phyloP scores from a whole-genome alignment of 2,113 vertebrate genomes.

The Forbesichthys papilliferus region DNA sequence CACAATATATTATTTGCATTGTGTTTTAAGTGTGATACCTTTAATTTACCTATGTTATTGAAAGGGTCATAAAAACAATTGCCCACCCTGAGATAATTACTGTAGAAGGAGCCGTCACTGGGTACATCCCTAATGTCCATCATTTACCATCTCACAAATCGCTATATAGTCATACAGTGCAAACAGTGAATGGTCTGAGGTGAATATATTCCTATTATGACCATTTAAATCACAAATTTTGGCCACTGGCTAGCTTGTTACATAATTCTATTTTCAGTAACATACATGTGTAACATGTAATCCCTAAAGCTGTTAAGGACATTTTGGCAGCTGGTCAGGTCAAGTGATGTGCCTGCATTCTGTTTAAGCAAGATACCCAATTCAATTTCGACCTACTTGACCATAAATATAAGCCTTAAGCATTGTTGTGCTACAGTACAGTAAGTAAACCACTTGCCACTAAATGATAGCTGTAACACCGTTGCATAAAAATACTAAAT shows the following conservation, averaged over 20 bases:
- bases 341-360: no score
- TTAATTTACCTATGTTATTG: no score
- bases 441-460: not conserved
- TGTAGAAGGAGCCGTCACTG: no score
- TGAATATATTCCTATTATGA: conserved; percentile 2
- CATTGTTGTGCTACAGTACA: not conserved
- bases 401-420: not conserved
- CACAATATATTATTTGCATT: no score
- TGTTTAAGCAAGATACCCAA: no score
- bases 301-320: no score
- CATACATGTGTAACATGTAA: no score
- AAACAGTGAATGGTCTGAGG: conserved; percentile 2
- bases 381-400: not conserved
- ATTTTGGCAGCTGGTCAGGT: no score
- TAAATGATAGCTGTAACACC: conserved; percentile 14
- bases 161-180: conserved; percentile 14
- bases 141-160: conserved; percentile 6
- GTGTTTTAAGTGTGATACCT: no score
- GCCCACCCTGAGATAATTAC: no score
- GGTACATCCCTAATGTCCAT: conserved; percentile 11
- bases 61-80: no score
- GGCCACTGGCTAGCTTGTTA: not conserved
- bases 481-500: not conserved
- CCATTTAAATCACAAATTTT: conserved; percentile 2
- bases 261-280: no score